Percentiles rank a stretch among this genome's conserved stretches.
Conservation (phyloP, 2,888 invertebrate genomes). For the Molorchus minor region DNA sequence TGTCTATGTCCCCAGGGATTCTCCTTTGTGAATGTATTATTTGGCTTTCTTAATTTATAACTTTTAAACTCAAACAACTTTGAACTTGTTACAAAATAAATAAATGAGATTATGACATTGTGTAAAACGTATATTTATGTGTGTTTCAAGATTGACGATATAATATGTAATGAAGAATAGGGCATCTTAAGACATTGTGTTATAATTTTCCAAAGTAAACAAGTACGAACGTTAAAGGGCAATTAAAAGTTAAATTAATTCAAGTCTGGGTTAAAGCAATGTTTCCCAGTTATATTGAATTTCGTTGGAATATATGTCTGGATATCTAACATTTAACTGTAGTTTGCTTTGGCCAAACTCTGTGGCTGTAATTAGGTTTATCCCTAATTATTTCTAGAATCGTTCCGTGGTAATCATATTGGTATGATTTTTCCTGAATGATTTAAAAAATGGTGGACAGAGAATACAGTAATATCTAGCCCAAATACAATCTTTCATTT, state of each 20-base stretch:
- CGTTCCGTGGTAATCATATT: neutral
- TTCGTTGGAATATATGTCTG: neutral
- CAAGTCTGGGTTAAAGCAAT: neutral
- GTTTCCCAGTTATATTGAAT: constrained; percentile 1
- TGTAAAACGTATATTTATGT: neutral
- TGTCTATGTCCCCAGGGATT: neutral
- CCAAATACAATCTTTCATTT: too few relatives aligned
- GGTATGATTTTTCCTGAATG: neutral
- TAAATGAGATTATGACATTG: neutral
- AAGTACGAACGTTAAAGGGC: neutral
- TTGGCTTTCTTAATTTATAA: too few relatives aligned
- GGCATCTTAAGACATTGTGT: neutral
- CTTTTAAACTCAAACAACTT: too few relatives aligned
- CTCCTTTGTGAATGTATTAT: too few relatives aligned
- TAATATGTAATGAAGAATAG: neutral
- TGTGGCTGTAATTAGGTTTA: too few relatives aligned
- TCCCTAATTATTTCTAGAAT: neutral
- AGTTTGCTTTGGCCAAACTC: too few relatives aligned
- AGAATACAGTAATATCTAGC: too few relatives aligned
- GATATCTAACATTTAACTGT: too few relatives aligned
- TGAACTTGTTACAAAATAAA: too few relatives aligned
- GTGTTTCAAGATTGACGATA: neutral
- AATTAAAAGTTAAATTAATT: constrained; percentile 9
- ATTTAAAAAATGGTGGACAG: too few relatives aligned
- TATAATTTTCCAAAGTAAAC: neutral